Conservation (phyloP, 2,113 vertebrate genomes). For the Lamprologus lemairii region DNA sequence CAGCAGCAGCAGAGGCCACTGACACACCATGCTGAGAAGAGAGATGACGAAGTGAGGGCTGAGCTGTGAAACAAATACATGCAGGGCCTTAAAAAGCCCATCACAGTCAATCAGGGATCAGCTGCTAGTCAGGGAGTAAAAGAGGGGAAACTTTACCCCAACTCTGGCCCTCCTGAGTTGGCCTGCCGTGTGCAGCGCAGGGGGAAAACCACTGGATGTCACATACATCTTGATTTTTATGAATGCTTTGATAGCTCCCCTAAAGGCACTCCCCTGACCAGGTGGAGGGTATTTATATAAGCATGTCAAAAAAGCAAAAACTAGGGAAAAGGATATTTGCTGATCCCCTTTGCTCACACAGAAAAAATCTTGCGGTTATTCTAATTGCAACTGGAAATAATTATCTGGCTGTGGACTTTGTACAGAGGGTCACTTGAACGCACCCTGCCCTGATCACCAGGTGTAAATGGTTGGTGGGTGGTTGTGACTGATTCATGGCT, state of each 20-base stretch:
- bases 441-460: slow-evolving; percentile 44
- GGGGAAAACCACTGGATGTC: slow-evolving; percentile 65
- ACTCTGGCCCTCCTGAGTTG: slow-evolving; percentile 51
- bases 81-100: slow-evolving; percentile 63
- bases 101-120: slow-evolving; percentile 69
- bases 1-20: slow-evolving; percentile 29
- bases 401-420: slow-evolving; percentile 60
- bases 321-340: slow-evolving; percentile 44
- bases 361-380: slow-evolving; percentile 39
- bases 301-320: slow-evolving; percentile 57
- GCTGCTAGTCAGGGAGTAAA: slow-evolving; percentile 52
- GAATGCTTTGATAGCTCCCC: slow-evolving; percentile 70
- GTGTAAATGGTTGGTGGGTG: slow-evolving; percentile 52
- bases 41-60: slow-evolving; percentile 29
- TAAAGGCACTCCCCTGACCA: slow-evolving; percentile 65
- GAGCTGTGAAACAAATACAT: slow-evolving; percentile 61
- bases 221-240: slow-evolving; percentile 73
- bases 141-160: slow-evolving; percentile 61
- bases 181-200: slow-evolving; percentile 43
- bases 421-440: slow-evolving; percentile 57
- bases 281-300: slow-evolving; percentile 70
- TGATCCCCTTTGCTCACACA: slow-evolving; percentile 46
- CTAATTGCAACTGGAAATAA: slow-evolving; percentile 75
- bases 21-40: slow-evolving; percentile 51
- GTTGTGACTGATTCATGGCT: slow-evolving; percentile 45